Evolutionary conservation across 2,113 vertebrate genomes (phyloP).

Genomic region (Okapia johnstoni): DNA sequence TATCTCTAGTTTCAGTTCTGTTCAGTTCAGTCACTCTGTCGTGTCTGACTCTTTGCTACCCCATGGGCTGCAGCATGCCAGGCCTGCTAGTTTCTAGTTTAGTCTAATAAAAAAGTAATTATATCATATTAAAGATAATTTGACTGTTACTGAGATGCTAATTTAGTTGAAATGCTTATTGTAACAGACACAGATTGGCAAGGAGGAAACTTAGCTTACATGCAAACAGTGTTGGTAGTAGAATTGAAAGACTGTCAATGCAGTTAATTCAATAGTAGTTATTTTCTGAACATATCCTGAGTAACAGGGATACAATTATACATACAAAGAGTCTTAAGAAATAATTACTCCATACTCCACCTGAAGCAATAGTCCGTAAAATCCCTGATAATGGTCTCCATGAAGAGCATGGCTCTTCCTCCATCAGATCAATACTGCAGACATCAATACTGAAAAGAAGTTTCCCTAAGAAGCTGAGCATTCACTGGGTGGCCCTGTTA

Average conservation of each 20-base stretch:
- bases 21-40: background rate
- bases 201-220: constrained; percentile 49
- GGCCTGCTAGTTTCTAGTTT: constrained; percentile 10
- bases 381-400: background rate
- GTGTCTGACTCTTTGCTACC: background rate
- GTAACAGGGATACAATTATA: constrained; percentile 37
- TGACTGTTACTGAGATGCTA: constrained; percentile 69
- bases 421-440: background rate
- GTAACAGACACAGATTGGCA: constrained; percentile 67
- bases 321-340: constrained; percentile 60
- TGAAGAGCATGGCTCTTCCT: background rate
- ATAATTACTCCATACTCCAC: constrained; percentile 15
- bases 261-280: constrained; percentile 56
- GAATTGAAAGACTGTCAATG: constrained; percentile 61
- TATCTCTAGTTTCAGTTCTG: background rate
- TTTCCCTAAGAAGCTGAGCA: background rate
- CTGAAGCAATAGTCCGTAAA: constrained; percentile 11
- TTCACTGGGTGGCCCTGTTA: background rate
- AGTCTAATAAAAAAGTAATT: constrained; percentile 69
- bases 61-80: background rate
- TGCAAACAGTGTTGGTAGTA: constrained; percentile 43
- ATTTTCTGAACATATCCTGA: constrained; percentile 53
- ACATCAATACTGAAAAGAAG: too few relatives aligned
- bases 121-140: constrained; percentile 77
- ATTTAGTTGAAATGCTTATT: constrained; percentile 69